Conservation (phyloP, 2,888 invertebrate genomes). For the Poecilus cupreus region DNA sequence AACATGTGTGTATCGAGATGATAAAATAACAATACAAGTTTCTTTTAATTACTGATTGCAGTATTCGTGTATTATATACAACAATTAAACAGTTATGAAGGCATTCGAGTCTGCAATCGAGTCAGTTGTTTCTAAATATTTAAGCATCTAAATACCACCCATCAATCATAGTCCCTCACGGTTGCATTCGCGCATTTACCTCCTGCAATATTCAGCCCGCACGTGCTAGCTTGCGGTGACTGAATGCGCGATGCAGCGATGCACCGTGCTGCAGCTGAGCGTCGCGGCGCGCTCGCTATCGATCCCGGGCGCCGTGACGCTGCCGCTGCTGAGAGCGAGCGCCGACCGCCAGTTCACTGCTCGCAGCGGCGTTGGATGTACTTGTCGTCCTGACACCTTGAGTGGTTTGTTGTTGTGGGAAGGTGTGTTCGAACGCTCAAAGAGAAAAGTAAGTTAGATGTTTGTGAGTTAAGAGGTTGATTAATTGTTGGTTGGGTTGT, state of each 20-base stretch:
- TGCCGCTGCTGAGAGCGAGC: background rate
- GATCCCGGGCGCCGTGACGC: constrained; percentile 1
- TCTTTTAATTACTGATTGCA: no score
- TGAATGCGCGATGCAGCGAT: background rate
- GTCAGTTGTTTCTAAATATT: no score
- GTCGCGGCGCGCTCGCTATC: constrained; percentile 28
- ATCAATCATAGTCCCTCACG: background rate
- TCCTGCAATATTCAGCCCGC: background rate
- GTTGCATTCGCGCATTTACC: background rate
- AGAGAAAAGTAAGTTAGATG: background rate
- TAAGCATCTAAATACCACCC: no score
- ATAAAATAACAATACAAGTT: no score
- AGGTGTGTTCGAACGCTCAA: background rate
- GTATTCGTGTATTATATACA: no score
- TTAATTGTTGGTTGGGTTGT: no score
- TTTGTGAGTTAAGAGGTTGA: no score
- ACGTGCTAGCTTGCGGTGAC: background rate
- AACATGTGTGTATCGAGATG: no score
- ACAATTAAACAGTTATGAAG: no score
- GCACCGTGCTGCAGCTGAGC: constrained; percentile 10
- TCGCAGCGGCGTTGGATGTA: background rate
- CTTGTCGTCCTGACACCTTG: background rate
- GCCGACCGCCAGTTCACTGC: constrained; percentile 28
- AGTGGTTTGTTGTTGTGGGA: background rate
- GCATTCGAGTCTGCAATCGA: no score